These are phyloP conservation scores for Brenthis ino DNA, from an alignment of 2,888 invertebrate species.

Conservation along the genomic window DNA sequence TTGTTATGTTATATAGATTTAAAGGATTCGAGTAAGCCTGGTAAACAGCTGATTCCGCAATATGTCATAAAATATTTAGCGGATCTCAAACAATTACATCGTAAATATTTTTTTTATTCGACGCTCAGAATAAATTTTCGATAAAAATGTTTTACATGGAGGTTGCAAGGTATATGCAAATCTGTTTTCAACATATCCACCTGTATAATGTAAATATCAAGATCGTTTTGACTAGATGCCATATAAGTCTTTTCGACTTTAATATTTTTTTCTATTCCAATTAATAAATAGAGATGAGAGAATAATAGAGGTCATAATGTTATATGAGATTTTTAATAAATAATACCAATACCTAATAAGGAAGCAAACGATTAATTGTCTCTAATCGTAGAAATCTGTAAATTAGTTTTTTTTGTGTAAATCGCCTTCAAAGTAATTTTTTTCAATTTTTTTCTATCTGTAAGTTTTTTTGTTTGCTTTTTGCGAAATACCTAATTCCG, in stretches of 20 bases:
- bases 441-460: no score
- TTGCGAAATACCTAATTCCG: no score
- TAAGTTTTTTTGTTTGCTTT: no score
- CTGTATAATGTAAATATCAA: slow-evolving; percentile 37
- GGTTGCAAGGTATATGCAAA: slow-evolving; percentile 37
- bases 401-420: no score
- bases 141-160: slow-evolving; percentile 31
- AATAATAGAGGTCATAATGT: slow-evolving; percentile 5
- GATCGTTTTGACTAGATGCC: slow-evolving; percentile 35
- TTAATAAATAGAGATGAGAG: slow-evolving; percentile 12
- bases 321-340: neutral
- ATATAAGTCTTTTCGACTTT: slow-evolving; percentile 29
- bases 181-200: slow-evolving; percentile 38
- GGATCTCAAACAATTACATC: slow-evolving; percentile 9
- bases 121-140: slow-evolving; percentile 26
- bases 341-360: neutral
- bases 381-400: no score
- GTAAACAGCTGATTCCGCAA: slow-evolving; percentile 12
- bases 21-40: no score
- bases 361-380: neutral
- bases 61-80: slow-evolving; percentile 12
- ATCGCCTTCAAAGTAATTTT: no score
- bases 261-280: slow-evolving; percentile 28
- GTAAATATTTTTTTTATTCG: slow-evolving; percentile 22
- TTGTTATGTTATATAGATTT: no score